These are phyloP conservation scores for Pocillopora verrucosa DNA, from an alignment of 64 coral and sea anemone species.

Conservation along the genomic window DNA sequence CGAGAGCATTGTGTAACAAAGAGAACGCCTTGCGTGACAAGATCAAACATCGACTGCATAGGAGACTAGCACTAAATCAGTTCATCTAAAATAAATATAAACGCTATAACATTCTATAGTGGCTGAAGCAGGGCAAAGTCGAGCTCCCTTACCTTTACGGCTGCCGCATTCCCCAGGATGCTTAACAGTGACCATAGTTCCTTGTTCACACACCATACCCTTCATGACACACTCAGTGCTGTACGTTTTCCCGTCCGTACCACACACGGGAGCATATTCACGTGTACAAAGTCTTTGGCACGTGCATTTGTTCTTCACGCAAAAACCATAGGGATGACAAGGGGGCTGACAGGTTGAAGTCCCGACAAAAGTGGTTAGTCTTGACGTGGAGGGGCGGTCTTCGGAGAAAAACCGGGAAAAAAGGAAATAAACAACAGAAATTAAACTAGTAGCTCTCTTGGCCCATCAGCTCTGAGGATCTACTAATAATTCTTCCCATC, in stretches of 20 bases:
- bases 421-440: too few species aligned
- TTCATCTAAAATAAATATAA: too few species aligned
- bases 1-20: too few species aligned
- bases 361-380: background rate
- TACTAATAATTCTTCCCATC: too few species aligned
- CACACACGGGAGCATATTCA: slow-evolving; percentile 20
- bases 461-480: too few species aligned
- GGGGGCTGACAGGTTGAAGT: background rate
- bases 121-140: background rate
- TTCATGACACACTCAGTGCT: slow-evolving; percentile 30
- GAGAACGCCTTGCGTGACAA: too few species aligned
- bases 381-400: background rate
- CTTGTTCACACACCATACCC: slow-evolving; percentile 7
- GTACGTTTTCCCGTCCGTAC: slow-evolving; percentile 43
- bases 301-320: slow-evolving; percentile 1
- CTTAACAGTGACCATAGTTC: background rate
- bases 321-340: slow-evolving; percentile 20
- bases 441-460: too few species aligned
- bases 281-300: slow-evolving; percentile 7
- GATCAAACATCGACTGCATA: too few species aligned
- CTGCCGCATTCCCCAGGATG: slow-evolving; percentile 18
- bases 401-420: too few species aligned
- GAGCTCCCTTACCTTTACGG: background rate
- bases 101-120: too few species aligned
- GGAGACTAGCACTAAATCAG: too few species aligned